Base-by-base conservation (phyloP, 2,888 invertebrate genomes). In the Ochlodes sylvanus region DNA sequence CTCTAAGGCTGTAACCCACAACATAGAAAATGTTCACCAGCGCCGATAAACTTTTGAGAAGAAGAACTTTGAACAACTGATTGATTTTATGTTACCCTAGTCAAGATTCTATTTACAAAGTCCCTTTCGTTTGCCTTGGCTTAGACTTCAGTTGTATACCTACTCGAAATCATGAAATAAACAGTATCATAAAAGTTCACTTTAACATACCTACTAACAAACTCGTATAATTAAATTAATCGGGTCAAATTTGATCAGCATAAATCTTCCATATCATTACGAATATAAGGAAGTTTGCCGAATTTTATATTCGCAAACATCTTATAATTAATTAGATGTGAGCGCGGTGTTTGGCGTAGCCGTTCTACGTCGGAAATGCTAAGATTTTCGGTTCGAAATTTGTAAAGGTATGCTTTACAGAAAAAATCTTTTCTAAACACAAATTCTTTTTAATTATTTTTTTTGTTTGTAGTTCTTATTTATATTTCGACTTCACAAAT, bases 221-320 rank as follows among this genome's bases (percentile, higher is more conserved):
- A 19, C 27, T 54, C 27, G 27, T 27, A 54, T 19, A 17, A 7
- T 2, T n/a, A 54, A 32, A 27, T 17, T 60, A 17, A 55, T 61
- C 21, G 12, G 54, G 54, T 60, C 17, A 47, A 47, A 47, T 19
- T 17, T 17, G 17, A 17, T 47, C 4, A 15, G n/a, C n/a, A n/a
- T 4, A 27, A 27, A 27, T 27, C 27, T 27, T 27, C 5, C 27
- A 10, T 19, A 50, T 19, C 50, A 50, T 19, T 50, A 50, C 3
- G 10, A 47, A 3, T 19, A 10, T 50, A 19, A 38, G 14, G 38
- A 54, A 41, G 41, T 42, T 66, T 58, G 17, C 58, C 27, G 10
- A 60, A 60, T 60, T 66, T 54, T 60, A 60, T 66, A 60, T 54
- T 41, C 52, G 52, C 66, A 60, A 66, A 66, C 66, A 66, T 54